Percentiles rank a stretch among this genome's conserved stretches.
These are phyloP conservation scores for Drosophila saltans DNA, from an alignment of 1,140 invertebrate genomes.

Conservation along the genomic window DNA sequence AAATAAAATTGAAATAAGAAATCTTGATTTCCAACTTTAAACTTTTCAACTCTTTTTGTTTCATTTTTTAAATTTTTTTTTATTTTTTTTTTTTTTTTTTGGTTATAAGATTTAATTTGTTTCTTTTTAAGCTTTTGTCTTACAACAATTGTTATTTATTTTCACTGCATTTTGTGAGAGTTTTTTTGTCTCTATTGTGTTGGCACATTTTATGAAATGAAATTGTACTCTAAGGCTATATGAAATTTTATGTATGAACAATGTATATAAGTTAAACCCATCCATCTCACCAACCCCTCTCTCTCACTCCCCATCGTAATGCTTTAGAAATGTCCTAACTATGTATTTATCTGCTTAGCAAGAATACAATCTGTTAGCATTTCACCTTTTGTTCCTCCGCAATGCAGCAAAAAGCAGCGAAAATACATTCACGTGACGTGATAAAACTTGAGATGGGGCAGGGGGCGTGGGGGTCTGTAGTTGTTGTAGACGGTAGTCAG, in stretches of 20 bases:
- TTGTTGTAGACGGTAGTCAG: background rate
- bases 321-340: slow-evolving; percentile 1
- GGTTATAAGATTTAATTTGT: no score
- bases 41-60: no score
- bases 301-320: background rate
- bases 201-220: background rate
- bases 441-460: slow-evolving; percentile 10
- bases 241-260: background rate
- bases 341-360: slow-evolving; percentile 16
- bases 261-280: background rate
- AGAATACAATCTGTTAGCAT: slow-evolving; percentile 16
- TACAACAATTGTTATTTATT: slow-evolving; percentile 1
- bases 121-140: background rate
- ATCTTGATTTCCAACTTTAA: no score
- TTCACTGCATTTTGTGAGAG: slow-evolving; percentile 7
- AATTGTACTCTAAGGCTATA: background rate
- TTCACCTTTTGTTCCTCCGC: slow-evolving; percentile 18
- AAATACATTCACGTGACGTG: slow-evolving; percentile 16
- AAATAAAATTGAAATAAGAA: no score
- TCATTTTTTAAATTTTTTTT: no score
- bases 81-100: no score
- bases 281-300: background rate
- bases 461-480: background rate
- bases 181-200: background rate
- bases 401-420: slow-evolving; percentile 21